Evolutionary conservation across 2,888 invertebrate genomes (phyloP).

Genomic region (Ectemnius cavifrons): DNA sequence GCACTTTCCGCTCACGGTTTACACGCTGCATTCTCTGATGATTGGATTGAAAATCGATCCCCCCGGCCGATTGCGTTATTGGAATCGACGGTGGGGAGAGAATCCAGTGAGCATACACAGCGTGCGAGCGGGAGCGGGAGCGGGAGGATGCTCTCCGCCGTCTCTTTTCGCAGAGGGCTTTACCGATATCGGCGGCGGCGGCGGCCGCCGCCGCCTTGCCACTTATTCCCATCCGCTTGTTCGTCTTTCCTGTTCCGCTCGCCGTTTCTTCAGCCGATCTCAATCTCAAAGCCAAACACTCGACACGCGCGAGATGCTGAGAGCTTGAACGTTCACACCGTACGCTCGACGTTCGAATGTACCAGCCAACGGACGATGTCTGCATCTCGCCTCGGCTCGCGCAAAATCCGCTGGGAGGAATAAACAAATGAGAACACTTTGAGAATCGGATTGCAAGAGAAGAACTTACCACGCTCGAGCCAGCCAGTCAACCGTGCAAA

Average conservation of each 20-base stretch:
- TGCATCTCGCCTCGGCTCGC: conserved; percentile 16
- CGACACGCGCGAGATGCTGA: conserved; percentile 14
- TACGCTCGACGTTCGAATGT: conserved; percentile 3
- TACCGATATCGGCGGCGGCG: not conserved
- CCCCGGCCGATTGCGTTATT: conserved; percentile 60
- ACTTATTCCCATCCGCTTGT: conserved; percentile 2
- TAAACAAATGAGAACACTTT: conserved; percentile 51
- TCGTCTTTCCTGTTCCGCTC: conserved; percentile 20
- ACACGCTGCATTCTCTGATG: conserved; percentile 73
- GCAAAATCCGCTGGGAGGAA: conserved; percentile 15
- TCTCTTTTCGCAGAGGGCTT: conserved; percentile 5
- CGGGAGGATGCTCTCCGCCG: conserved; percentile 46
- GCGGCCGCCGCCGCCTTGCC: conserved; percentile 21
- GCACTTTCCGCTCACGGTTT: conserved; percentile 67
- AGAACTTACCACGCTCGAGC: conserved; percentile 5
- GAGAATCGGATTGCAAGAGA: conserved; percentile 38
- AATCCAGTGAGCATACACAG: conserved; percentile 11
- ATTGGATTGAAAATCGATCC: conserved; percentile 76
- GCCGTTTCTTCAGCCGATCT: conserved; percentile 22
- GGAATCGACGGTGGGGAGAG: conserved; percentile 47
- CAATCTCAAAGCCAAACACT: conserved; percentile 60
- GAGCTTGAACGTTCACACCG: not conserved
- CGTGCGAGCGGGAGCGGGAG: conserved; percentile 15
- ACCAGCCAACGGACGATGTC: conserved; percentile 18
- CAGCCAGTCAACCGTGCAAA: not conserved